Evolutionary conservation across 2,888 invertebrate genomes (phyloP).

Genomic region (Phalangium opilio): DNA sequence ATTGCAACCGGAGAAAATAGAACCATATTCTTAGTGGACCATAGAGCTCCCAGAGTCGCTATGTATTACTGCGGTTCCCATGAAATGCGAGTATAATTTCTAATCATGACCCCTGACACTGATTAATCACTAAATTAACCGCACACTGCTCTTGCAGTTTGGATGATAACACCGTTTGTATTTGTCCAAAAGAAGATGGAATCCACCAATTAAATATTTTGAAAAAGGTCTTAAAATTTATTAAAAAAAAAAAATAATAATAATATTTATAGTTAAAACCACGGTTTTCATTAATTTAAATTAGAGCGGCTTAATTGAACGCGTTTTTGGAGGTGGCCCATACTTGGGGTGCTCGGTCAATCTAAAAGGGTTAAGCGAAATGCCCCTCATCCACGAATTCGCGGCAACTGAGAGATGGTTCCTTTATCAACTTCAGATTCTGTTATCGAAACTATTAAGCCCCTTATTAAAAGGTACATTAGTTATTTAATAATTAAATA

Average conservation of each 20-base stretch:
- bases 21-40: slow-evolving; percentile 48
- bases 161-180: background rate
- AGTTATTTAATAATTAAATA: too few relatives aligned
- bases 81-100: slow-evolving; percentile 44
- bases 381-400: slow-evolving; percentile 26
- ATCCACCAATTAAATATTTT: background rate
- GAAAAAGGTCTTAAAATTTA: slow-evolving; percentile 1
- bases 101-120: too few relatives aligned
- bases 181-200: background rate
- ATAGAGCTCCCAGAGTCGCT: slow-evolving; percentile 37
- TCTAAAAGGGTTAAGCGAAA: slow-evolving; percentile 19
- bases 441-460: slow-evolving; percentile 24
- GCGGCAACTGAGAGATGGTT: slow-evolving; percentile 24
- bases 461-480: slow-evolving; percentile 24
- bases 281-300: too few relatives aligned
- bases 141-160: slow-evolving; percentile 38
- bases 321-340: slow-evolving; percentile 28
- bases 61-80: slow-evolving; percentile 53
- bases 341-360: slow-evolving; percentile 26
- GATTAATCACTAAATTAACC: too few relatives aligned
- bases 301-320: slow-evolving; percentile 27
- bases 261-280: too few relatives aligned
- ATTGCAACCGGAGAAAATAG: slow-evolving; percentile 48
- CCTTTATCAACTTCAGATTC: slow-evolving; percentile 25
- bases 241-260: too few relatives aligned